Conservation (phyloP, 1,140 invertebrate genomes). For the Euwallacea similis region DNA sequence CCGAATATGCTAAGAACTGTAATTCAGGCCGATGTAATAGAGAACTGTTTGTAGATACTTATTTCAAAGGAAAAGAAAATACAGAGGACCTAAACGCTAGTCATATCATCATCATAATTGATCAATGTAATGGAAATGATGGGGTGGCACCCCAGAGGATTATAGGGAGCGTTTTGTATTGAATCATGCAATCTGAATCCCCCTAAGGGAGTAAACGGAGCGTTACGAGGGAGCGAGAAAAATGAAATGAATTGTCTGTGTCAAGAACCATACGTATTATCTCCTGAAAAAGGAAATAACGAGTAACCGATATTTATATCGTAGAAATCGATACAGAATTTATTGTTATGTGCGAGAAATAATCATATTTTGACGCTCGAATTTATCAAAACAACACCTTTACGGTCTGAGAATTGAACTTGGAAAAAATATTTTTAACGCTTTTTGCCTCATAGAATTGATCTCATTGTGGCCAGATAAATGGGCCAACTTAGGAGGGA, state of each 20-base stretch:
- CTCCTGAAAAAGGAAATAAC: background rate
- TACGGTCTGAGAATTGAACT: too few species aligned
- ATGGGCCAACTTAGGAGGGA: too few species aligned
- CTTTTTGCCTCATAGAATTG: too few species aligned
- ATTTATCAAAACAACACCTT: too few species aligned
- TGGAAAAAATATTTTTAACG: too few species aligned
- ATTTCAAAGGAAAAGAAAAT: background rate
- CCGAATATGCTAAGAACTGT: background rate
- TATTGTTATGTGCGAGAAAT: too few species aligned
- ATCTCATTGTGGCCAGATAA: too few species aligned
- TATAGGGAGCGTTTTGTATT: constrained; percentile 3
- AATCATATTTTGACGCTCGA: too few species aligned
- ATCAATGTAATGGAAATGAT: constrained; percentile 7
- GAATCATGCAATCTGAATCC: constrained; percentile 1
- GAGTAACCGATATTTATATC: background rate
- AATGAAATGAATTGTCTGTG: constrained; percentile 3
- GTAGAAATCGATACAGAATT: too few species aligned
- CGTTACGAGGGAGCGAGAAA: constrained; percentile 4
- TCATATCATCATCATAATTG: background rate
- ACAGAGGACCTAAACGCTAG: background rate
- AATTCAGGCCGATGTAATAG: background rate
- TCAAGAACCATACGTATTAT: background rate
- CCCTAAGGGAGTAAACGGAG: constrained; percentile 1
- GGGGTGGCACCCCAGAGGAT: background rate
- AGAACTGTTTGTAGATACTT: too few species aligned